These are phyloP conservation scores for Smutsia gigantea DNA, from an alignment of 2,797 vertebrate species.

Conservation along the genomic window DNA sequence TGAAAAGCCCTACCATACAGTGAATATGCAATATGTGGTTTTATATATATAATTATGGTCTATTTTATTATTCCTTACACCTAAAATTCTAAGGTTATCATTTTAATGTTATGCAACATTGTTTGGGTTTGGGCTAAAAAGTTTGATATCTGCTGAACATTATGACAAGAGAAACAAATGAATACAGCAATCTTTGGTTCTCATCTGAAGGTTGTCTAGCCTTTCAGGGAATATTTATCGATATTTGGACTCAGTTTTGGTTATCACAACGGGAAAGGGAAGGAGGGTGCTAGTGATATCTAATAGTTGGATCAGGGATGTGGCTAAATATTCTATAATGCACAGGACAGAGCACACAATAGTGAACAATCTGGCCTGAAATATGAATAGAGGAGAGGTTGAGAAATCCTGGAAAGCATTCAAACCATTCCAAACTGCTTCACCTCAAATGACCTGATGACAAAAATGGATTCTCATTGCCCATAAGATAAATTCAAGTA, in stretches of 20 bases:
- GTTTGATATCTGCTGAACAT: not conserved
- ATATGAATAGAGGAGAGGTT: accelerated
- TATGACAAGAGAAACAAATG: not conserved
- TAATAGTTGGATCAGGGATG: not conserved
- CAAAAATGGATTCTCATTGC: not conserved
- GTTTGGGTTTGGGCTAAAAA: not conserved
- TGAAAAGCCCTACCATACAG: not conserved
- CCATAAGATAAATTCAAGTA: not conserved
- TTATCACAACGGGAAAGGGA: not conserved
- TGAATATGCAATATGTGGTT: not conserved
- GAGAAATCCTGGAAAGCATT: not conserved
- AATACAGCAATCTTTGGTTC: not conserved
- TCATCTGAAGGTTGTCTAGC: not conserved
- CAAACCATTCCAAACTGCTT: not conserved
- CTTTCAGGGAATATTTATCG: not conserved
- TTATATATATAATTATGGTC: not conserved
- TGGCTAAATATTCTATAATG: not conserved
- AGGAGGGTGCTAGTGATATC: accelerated
- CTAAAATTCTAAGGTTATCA: not conserved
- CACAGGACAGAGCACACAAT: too few relatives aligned
- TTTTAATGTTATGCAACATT: not conserved
- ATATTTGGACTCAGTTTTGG: not conserved
- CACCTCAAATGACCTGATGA: not conserved
- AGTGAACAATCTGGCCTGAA: not conserved
- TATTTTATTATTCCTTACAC: not conserved